Base-by-base conservation (phyloP, 1,140 invertebrate genomes). In the Mya arenaria region DNA sequence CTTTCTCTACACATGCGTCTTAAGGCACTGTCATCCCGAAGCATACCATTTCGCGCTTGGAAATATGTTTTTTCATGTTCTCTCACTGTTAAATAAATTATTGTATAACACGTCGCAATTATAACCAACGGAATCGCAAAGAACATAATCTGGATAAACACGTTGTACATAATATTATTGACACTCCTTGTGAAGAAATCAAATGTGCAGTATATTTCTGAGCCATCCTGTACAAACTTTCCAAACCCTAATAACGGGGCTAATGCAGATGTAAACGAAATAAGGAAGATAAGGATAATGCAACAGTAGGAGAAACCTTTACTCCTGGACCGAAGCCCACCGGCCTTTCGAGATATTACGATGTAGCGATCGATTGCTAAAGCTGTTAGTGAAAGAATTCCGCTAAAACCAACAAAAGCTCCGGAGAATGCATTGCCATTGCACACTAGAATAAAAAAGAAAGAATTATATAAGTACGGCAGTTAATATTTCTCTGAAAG, bases 401-500 rank as follows among this genome's bases (percentile, higher is more conserved):
- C 34, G 23, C 34, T 36, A 23, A 63, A 63, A 1, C 60, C 60
- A 4, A 36, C 39, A 17, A 63, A 34, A 0, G 60, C 60, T 1
- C 32, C 60, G 8, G 39, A 17, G n/a, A 23, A 32, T 6, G 60
- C 60, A 17, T 63, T 36, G 17, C 34, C 39, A 36, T 63, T 34
- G 39, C 60, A 63, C 15, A 63, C 60, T 63, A 36, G 25, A 63
- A 63, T 63, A 63, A 4, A 63, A n/a, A n/a, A n/a, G n/a, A n/a
- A n/a, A n/a, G n/a, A n/a, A n/a, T n/a, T n/a, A n/a, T n/a, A n/a
- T n/a, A n/a, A n/a, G n/a, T n/a, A n/a, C n/a, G n/a, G n/a, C n/a
- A n/a, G n/a, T n/a, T n/a, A n/a, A n/a, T n/a, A n/a, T n/a, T n/a
- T n/a, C n/a, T n/a, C n/a, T n/a, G n/a, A n/a, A n/a, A n/a, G n/a